Base-by-base conservation (phyloP, 2,113 vertebrate genomes). In the Gobio gobio region DNA sequence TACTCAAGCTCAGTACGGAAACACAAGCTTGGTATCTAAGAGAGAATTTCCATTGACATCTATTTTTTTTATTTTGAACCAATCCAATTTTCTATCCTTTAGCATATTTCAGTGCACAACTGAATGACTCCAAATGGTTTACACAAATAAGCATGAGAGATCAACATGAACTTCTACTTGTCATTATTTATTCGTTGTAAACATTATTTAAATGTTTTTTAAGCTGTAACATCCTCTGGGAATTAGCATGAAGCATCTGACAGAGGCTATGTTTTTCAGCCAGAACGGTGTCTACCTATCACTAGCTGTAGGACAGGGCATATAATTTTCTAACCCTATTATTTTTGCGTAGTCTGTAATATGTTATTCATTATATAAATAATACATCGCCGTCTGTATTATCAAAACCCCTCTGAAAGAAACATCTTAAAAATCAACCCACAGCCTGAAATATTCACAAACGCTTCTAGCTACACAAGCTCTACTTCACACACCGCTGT, bases 361-460 rank as follows among this genome's bases (percentile, higher is more conserved):
- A 54, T 78, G 75, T 58, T 78, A n/a, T 76, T 76, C 26, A 36
- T 58, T 36, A 13, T n/a, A 58, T 56, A 77, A 58, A 77, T 76
- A 77, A 36, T 22, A 58, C 18, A 59, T 40, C 10, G n/a, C 43
- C 51, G 29, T 74, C 16, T 68, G 66, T 33, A 22, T 64, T 68
- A 68, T 20, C 68, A 22, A 43, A 22, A n/a, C 20, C 9, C 4
- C 66, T 45, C 68, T 45, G 22, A 45, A n/a, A 72, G 20, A 59
- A 24, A 47, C 24, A 59, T 3, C 3, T 54, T 20, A 22, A 63
- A 56, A 26, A 73, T 4, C 20, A 73, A 10, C 22, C 10, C 10
- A 24, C 0, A 22, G 22, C 22, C 20, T 49, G 72, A 74, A 49
- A 5, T 5, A 24, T 10, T 61, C 4, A 3, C 58, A n/a, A 9